A percentile compares a stretch with the other conserved stretches of the same genome.
Conservation (phyloP, 2,797 vertebrate genomes). For the Myotis planiceps region DNA sequence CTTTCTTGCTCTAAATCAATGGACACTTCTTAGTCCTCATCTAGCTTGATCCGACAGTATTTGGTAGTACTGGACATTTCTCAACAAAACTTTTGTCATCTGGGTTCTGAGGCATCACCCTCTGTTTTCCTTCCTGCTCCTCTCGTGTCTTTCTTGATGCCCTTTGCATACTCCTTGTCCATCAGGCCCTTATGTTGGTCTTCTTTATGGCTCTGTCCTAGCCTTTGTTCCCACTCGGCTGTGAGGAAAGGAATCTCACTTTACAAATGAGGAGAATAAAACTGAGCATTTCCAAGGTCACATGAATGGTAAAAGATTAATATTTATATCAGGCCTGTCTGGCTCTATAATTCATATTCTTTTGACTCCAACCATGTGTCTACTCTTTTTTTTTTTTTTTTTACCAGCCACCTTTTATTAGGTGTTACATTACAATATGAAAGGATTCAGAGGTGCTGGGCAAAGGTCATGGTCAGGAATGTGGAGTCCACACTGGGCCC, state of each 20-base stretch:
- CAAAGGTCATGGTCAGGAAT: too few relatives aligned
- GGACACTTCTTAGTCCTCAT: not conserved
- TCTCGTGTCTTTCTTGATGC: not conserved
- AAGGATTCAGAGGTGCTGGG: too few relatives aligned
- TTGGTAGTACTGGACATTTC: not conserved
- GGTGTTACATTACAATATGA: too few relatives aligned
- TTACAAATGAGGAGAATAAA: constrained; percentile 35
- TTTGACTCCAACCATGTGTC: not conserved
- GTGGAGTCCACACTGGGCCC: too few relatives aligned
- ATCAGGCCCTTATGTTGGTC: not conserved
- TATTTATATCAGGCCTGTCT: not conserved
- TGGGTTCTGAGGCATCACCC: not conserved
- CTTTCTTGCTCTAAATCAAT: constrained; percentile 1
- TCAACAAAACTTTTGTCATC: not conserved
- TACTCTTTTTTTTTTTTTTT: not conserved
- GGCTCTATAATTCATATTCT: constrained; percentile 19
- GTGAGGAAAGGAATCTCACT: not conserved
- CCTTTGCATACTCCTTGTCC: not conserved
- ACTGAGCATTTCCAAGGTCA: not conserved
- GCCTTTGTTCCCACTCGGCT: not conserved
- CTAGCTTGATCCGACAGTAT: not conserved
- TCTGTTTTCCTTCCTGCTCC: not conserved
- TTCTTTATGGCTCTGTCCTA: not conserved
- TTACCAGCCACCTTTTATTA: too few relatives aligned
- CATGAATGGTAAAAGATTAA: not conserved